A percentile compares a stretch with the other conserved stretches of the same genome.
These are phyloP conservation scores for Platyscapa corneri DNA, from an alignment of 1,140 invertebrate species.

Conservation along the genomic window DNA sequence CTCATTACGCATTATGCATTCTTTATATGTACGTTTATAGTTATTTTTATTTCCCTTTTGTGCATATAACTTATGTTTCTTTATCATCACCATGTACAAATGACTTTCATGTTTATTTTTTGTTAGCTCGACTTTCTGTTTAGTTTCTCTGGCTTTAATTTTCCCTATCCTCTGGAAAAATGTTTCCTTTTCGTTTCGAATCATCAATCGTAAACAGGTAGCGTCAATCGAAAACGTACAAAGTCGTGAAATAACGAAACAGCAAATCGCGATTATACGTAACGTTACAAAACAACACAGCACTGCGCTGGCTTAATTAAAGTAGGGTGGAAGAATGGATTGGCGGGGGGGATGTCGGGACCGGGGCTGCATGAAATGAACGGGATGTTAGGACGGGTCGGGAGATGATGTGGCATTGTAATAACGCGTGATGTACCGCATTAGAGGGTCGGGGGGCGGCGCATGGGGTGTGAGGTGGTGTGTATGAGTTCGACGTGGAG, in stretches of 20 bases:
- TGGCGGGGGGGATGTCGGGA: too few relatives aligned
- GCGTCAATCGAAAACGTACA: slow-evolving; percentile 35
- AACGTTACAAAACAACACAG: background rate
- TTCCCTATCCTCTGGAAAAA: background rate
- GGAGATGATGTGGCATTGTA: too few relatives aligned
- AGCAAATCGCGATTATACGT: background rate
- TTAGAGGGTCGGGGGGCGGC: too few relatives aligned
- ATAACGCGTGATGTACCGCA: too few relatives aligned
- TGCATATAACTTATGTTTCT: slow-evolving; percentile 41
- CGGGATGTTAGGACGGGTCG: too few relatives aligned
- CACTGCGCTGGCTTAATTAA: background rate
- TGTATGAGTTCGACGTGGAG: too few relatives aligned
- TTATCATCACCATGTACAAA: slow-evolving; percentile 45
- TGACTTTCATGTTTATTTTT: slow-evolving; percentile 41
- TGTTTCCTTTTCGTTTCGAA: slow-evolving; percentile 50
- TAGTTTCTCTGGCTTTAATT: slow-evolving; percentile 47
- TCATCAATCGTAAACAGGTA: slow-evolving; percentile 49
- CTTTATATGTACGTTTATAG: background rate
- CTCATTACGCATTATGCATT: slow-evolving; percentile 40
- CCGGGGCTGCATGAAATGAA: too few relatives aligned
- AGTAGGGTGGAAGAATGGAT: background rate
- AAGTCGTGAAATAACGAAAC: background rate
- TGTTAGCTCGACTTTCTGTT: slow-evolving; percentile 36
- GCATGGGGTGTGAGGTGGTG: too few relatives aligned
- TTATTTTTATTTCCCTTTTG: slow-evolving; percentile 47